Evolutionary conservation across 2,797 vertebrate species (phyloP).

Genomic region (Enteromius viviparus): DNA sequence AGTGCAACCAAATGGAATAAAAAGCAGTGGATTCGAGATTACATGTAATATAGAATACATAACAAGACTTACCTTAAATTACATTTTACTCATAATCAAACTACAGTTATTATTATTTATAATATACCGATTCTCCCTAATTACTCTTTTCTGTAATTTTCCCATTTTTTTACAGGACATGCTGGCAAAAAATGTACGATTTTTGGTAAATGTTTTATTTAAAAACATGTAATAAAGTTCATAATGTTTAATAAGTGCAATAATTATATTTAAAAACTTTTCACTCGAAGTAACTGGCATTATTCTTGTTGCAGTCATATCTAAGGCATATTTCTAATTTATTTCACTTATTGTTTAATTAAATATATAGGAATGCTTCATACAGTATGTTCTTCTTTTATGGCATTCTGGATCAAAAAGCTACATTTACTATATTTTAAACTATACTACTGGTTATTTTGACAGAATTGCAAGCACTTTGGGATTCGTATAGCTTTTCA

Average conservation of each 20-base stretch:
- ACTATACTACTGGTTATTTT: background rate
- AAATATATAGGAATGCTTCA: background rate
- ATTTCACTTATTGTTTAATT: background rate
- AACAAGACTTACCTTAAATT: background rate
- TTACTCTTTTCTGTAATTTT: background rate
- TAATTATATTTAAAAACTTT: background rate
- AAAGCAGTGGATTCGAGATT: background rate
- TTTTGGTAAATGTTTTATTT: background rate
- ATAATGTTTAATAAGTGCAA: background rate
- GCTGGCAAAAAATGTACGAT: background rate
- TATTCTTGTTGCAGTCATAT: background rate
- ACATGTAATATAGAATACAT: background rate
- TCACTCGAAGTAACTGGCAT: background rate
- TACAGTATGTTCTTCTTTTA: background rate
- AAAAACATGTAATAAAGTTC: too few species aligned
- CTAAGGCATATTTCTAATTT: background rate
- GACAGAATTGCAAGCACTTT: background rate
- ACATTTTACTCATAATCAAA: background rate
- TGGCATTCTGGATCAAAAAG: conserved; percentile 8
- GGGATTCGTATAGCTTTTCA: conserved; percentile 15
- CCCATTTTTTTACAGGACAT: background rate
- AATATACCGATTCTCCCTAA: background rate
- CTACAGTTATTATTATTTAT: background rate
- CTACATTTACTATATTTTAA: conserved; percentile 21
- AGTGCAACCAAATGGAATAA: background rate